A percentile compares a stretch with the other conserved stretches of the same genome.
phyloP scores from a whole-genome alignment of 2,113 vertebrate genomes.

The Daphoenositta chrysoptera region DNA sequence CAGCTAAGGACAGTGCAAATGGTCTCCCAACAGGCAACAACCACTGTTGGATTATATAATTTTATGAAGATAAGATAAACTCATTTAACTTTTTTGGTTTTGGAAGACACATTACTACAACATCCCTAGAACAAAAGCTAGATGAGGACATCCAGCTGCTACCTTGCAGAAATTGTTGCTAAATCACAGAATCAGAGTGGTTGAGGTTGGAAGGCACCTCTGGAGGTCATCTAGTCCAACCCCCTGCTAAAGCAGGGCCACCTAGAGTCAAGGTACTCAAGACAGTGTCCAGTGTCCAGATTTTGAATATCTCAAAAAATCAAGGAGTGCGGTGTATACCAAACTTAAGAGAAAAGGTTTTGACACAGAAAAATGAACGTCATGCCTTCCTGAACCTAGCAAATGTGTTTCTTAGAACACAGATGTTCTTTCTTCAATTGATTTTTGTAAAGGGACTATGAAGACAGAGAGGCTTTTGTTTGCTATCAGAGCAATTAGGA shows the following conservation, averaged over 20 bases:
- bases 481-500: background rate
- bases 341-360: background rate
- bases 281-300: rapidly evolving
- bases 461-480: background rate
- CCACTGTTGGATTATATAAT: background rate
- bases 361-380: background rate
- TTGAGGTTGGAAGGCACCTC: background rate
- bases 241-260: background rate
- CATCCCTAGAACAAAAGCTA: background rate
- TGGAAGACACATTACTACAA: background rate
- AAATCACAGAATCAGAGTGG: background rate
- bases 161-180: background rate
- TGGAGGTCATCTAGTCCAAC: background rate
- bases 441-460: background rate
- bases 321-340: background rate
- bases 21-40: background rate
- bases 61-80: background rate
- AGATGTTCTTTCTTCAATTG: background rate
- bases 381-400: background rate
- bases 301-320: background rate
- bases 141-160: background rate
- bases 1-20: background rate
- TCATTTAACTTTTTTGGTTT: background rate
- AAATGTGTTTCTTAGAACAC: background rate
- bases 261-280: background rate